Conservation (phyloP, 2,797 vertebrate genomes). For the Euthynnus affinis region DNA sequence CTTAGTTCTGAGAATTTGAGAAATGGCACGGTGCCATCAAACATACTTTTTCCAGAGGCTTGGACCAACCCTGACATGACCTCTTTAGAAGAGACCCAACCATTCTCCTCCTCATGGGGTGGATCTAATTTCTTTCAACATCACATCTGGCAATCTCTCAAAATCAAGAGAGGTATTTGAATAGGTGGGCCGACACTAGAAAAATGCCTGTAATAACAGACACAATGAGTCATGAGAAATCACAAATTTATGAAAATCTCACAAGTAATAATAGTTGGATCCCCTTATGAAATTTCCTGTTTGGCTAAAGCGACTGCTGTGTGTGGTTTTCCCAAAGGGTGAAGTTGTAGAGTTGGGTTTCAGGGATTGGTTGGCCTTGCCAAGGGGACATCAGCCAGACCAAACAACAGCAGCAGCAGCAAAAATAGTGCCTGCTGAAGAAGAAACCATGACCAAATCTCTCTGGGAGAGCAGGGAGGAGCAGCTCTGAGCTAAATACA, state of each 20-base stretch:
- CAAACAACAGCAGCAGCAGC: conserved; percentile 44
- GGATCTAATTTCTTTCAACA: conserved; percentile 13
- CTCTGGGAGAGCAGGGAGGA: background rate
- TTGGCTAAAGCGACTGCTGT: conserved; percentile 13
- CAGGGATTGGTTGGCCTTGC: conserved; percentile 14
- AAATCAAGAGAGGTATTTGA: background rate
- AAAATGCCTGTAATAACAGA: background rate
- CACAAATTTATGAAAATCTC: background rate
- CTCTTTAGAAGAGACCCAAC: background rate
- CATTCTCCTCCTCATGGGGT: background rate
- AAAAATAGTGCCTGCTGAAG: background rate
- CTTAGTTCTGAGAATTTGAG: conserved; percentile 16
- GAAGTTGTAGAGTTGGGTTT: conserved; percentile 35
- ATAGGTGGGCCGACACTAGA: background rate
- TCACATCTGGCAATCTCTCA: conserved; percentile 3
- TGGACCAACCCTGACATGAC: background rate
- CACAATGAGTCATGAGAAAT: background rate
- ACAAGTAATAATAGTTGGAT: background rate
- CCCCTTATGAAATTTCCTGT: conserved; percentile 19
- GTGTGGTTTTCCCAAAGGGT: conserved; percentile 19
- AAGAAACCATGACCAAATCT: conserved; percentile 2
- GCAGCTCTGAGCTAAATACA: background rate
- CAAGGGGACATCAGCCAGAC: conserved; percentile 24
- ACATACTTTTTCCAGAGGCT: conserved; percentile 26
- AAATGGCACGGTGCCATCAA: conserved; percentile 8